Base-by-base conservation (phyloP, 2,888 invertebrate genomes). In the Drosophila siamana region DNA sequence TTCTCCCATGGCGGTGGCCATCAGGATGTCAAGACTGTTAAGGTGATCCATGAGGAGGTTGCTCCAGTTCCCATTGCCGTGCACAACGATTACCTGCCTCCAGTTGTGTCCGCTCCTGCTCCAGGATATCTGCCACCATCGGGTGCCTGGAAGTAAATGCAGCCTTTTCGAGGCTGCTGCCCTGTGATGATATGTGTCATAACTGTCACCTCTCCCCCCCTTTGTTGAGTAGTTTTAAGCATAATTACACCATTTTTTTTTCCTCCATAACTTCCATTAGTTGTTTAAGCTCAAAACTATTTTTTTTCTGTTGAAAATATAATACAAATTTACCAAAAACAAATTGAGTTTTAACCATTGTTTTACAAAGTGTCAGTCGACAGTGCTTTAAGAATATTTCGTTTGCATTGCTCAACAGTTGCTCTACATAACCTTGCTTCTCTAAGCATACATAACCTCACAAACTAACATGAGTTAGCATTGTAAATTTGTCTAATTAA, bases 141-240 rank as follows among this genome's bases (percentile, higher is more conserved):
- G 15, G 70, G 74, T 36, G 76, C 64, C 69, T 88, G 83, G 87
- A 77, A 89, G 55, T 87, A 78, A 73, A 47, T 38, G 28, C 26
- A 26, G 7, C 48, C 51, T 26, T 46, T 51, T 26, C 51, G 51
- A 50, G 26, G 6, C 40, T 56, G 60, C 62, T 66, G 50, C 24
- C 52, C 67, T 79, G 76, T 83, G 83, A 80, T 80, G 72, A 72
- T 69, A 73, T 73, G 78, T 77, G 83, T 83, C 82, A 69, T 74
- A 72, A 54, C 61, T 86, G 66, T 81, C 65, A 69, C 79, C 67
- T 55, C 69, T 68, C n/a, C 69, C 69, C 69, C 62, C 72, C 60
- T 16, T 74, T 84, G 85, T 88, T 88, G 72, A 78, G 78, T 88
- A 88, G 82, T 88, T 82, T 69, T 86, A 82, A 15, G 62, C 19